phyloP scores from a whole-genome alignment of 2,888 invertebrate species.

The Spilosoma lubricipeda region DNA sequence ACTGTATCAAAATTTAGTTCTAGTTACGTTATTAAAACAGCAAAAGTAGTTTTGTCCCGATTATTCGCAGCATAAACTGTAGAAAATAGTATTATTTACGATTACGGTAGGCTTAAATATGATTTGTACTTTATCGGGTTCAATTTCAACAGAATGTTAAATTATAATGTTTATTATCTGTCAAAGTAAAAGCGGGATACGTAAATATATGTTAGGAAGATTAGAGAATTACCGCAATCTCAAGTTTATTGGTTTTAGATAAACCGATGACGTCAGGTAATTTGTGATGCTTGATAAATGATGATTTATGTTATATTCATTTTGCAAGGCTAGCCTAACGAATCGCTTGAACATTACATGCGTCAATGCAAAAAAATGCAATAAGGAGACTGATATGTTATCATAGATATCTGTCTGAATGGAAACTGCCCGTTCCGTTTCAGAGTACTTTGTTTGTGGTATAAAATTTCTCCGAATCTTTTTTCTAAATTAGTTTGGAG shows the following conservation, averaged over 20 bases:
- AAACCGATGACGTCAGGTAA: neutral
- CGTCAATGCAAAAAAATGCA: neutral
- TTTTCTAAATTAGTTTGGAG: neutral
- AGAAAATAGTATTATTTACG: slow-evolving; percentile 15
- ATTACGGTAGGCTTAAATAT: slow-evolving; percentile 9
- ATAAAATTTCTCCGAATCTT: neutral
- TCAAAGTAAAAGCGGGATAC: neutral
- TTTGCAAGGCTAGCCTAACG: slow-evolving; percentile 1
- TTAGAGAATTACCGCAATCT: slow-evolving; percentile 5
- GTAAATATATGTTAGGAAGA: neutral
- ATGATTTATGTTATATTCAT: neutral
- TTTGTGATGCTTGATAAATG: neutral
- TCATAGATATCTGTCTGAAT: neutral
- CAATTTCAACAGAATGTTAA: neutral
- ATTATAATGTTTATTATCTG: slow-evolving; percentile 7
- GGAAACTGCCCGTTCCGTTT: neutral
- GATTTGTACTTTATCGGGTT: slow-evolving; percentile 9
- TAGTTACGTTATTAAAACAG: neutral
- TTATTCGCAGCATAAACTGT: slow-evolving; percentile 9
- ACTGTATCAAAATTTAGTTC: neutral
- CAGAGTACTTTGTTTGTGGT: neutral
- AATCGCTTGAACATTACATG: neutral
- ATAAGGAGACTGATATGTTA: neutral
- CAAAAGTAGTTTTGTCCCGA: neutral
- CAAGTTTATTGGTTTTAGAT: neutral